Base-by-base conservation (phyloP, 2,113 vertebrate genomes). In the Anolis sagrei region DNA sequence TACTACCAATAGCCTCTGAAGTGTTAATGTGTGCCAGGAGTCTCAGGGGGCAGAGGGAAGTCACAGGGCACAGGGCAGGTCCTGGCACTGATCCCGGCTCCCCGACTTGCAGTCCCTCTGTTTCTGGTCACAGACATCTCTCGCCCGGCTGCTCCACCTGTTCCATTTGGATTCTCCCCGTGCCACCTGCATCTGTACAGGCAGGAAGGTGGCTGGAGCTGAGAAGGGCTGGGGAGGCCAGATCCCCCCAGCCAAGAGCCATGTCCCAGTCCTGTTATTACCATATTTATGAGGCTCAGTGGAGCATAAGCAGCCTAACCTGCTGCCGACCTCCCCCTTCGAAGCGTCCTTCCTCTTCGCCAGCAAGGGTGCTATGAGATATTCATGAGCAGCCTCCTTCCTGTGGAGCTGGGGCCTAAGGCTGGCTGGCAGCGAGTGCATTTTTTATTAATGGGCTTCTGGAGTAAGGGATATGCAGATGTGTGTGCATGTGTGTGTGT, bases 331-430 rank as follows among this genome's bases (percentile, higher is more conserved):
- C 44, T 86, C 84, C 78, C 69, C 70, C 79, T 86, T 78, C 70
- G 25, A 69, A 81, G 70, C 77, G 44, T 75, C 77, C 77, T 66
- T 75, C 70, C 77, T 58, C 84, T 86, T 73, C 44, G 3, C 78
- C 84, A 86, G 84, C 58, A 80, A 86, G 84, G 61, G 78, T 80
- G 77, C 77, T 78, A 86, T 81, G 84, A 86, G 84, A 86, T 86
- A 86, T 86, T 86, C 54, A 86, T 86, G 84, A 86, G 84, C 72
- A 80, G 70, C 54, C 39, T 64, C 39, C 9, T 66, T 86, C 69
- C 69, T 86, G 78, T 86, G 23, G 54, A 62, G 58, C 68, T 62
- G 78, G 84, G 70, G 70, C 84, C 78, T 86, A 80, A 73, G 70
- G 77, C 78, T 75, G 77, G 84, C 77, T 51, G 69, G 84, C 69